Evolutionary conservation across 2,113 vertebrate species (phyloP).

Genomic region (Fregetta grallaria): DNA sequence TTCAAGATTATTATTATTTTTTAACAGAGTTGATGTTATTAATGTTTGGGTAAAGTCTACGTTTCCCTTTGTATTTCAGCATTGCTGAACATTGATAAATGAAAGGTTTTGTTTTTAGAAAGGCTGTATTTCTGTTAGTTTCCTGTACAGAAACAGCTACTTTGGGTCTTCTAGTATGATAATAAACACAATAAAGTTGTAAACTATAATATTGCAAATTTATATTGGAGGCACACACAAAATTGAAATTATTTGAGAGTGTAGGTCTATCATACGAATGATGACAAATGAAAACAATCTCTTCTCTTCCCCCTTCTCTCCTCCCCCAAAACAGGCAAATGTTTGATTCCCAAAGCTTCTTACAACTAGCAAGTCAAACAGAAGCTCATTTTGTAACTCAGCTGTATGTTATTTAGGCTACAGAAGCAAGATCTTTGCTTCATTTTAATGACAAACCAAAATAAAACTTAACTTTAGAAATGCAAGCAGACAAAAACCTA

Average conservation of each 20-base stretch:
- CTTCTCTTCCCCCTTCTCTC: background rate
- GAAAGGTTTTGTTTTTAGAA: background rate
- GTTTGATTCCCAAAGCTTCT: background rate
- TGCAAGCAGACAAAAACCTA: background rate
- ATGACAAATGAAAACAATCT: background rate
- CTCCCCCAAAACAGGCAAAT: rapidly evolving
- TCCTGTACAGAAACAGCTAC: background rate
- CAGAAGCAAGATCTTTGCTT: background rate
- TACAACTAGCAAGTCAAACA: background rate
- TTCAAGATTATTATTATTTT: background rate
- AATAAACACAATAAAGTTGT: background rate
- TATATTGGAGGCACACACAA: background rate
- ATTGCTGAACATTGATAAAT: background rate
- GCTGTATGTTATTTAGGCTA: background rate
- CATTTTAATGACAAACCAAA: background rate
- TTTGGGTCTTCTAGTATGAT: background rate
- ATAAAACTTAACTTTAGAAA: background rate
- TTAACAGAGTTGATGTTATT: background rate
- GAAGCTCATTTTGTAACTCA: background rate
- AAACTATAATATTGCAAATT: background rate
- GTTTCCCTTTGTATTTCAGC: background rate
- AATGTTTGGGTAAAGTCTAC: background rate
- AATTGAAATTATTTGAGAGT: background rate
- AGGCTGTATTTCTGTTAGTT: background rate
- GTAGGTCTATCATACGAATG: background rate